Base-by-base conservation (phyloP, 1,140 invertebrate genomes). In the Pissodes strobi region DNA sequence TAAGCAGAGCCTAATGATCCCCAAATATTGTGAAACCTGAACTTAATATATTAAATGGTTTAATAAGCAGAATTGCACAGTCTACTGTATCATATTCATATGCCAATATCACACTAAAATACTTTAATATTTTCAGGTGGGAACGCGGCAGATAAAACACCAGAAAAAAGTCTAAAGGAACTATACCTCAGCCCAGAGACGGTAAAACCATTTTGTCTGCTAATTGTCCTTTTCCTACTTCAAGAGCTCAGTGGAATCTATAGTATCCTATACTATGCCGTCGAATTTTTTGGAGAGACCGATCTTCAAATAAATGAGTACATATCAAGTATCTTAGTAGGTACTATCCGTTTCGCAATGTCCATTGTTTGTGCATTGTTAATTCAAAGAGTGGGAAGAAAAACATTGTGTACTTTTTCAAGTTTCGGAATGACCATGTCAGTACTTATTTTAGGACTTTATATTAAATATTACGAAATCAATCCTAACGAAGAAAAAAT, bases 211-310 rank as follows among this genome's bases (percentile, higher is more conserved):
- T 88, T 90, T 68, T 64, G 84, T 0, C 81, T 88, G 1, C 78
- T 89, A 0, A 79, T 88, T 2, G 65, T 80, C 0, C 85, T 89
- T 72, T 90, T 90, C 76, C 70, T 86, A 4, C 84, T 89, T 58
- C 88, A 90, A 81, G 87, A 89, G 69, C 79, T 87, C 46, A 87
- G 85, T 0, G 88, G 88, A 2, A 88, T 90, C 13, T 90, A 92
- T 76, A 86, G 89, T 1, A 85, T 92, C 4, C 79, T 92, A 27
- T 92, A 90, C 74, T 92, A 91, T 68, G 86, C 87, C 0, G 87
- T 90, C 0, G 84, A 82, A 55, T 84, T 90, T 69, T 86, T 90
- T 69, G 81, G 86, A 62, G 83, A 87, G 5, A 84, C 88, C 12
- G 85, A 87, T 2, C 80, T 86, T 6, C 82, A 82, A 55, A 78